Conservation (phyloP, 35 echinoderm and acorn worm genomes). For the Ophiothrix spiculata region DNA sequence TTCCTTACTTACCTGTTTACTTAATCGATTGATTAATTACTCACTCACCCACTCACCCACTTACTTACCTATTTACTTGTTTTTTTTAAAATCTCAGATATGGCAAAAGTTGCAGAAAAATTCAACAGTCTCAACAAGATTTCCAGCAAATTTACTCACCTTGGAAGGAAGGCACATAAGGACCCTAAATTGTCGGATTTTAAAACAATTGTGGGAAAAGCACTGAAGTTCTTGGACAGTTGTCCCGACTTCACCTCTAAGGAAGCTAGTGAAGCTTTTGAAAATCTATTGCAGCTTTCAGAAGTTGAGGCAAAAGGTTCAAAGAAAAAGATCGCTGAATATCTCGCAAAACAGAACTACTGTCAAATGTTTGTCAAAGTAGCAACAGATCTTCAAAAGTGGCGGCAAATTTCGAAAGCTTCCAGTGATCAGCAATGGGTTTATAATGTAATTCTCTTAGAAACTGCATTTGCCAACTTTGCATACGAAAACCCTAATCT, state of each 20-base stretch:
- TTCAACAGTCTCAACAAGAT: no score
- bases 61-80: no score
- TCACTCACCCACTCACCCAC: no score
- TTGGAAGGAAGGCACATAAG: no score
- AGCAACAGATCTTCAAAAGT: neutral
- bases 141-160: no score
- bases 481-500: neutral
- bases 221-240: neutral
- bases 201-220: neutral
- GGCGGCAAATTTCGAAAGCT: neutral
- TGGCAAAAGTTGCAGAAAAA: no score
- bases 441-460: neutral
- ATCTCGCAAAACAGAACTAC: neutral
- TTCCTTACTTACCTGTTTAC: no score
- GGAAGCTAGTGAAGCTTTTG: neutral
- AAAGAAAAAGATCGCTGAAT: neutral
- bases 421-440: neutral
- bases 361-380: neutral
- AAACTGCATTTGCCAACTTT: neutral
- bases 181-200: no score
- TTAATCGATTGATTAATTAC: no score
- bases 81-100: no score
- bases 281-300: neutral
- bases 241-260: neutral
- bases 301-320: neutral